Percentiles rank a stretch among this genome's conserved stretches.
Conservation (phyloP, 2,113 vertebrate genomes). For the Ciconia maguari region DNA sequence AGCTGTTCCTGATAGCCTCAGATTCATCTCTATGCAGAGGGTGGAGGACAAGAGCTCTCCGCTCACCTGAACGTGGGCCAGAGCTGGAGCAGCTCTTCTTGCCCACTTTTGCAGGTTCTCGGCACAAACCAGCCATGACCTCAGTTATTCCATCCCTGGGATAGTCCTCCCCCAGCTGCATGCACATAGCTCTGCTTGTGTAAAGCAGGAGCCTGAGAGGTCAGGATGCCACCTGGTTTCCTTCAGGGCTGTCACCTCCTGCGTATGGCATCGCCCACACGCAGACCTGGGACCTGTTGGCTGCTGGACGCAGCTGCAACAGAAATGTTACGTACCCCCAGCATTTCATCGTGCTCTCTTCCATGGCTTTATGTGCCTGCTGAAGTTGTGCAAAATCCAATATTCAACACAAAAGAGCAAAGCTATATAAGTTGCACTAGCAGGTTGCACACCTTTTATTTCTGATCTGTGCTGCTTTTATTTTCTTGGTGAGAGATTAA, state of each 20-base stretch:
- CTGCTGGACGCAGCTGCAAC: background rate
- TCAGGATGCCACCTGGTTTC: background rate
- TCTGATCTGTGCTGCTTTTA: conserved; percentile 19
- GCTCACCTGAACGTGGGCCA: background rate
- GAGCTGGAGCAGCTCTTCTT: background rate
- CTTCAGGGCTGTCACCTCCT: background rate
- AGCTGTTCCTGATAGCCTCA: background rate
- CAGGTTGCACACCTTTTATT: conserved; percentile 21
- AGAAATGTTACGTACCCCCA: background rate
- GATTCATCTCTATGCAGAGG: background rate
- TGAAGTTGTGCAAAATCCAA: background rate
- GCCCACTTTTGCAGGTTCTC: background rate
- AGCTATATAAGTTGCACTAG: background rate
- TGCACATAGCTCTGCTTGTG: background rate
- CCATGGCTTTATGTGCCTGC: background rate
- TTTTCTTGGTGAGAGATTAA: conserved; percentile 39
- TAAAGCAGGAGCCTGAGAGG: background rate
- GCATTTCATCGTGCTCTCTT: background rate
- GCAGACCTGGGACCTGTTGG: accelerated
- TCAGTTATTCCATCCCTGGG: background rate
- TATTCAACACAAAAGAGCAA: background rate
- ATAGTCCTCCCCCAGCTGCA: background rate
- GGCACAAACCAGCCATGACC: background rate
- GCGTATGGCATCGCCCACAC: accelerated
- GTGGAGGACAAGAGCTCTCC: background rate